Conservation (phyloP, 2,113 vertebrate species). For the Chloropsis cyanopogon region DNA sequence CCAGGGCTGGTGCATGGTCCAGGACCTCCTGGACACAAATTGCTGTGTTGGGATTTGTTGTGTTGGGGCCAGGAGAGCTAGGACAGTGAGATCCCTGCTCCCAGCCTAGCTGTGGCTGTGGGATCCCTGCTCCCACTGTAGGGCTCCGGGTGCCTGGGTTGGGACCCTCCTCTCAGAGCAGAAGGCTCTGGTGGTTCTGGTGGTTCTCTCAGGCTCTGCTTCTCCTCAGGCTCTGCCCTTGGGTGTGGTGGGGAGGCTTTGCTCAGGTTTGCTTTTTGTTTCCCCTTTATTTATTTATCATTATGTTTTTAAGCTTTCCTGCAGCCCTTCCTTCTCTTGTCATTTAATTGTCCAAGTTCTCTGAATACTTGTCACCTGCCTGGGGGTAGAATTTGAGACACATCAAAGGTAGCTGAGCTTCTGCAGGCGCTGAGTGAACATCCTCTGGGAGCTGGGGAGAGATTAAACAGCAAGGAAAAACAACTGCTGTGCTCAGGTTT, state of each 20-base stretch:
- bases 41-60: background rate
- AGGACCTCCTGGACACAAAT: background rate
- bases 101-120: background rate
- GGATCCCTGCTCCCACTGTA: background rate
- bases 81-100: background rate
- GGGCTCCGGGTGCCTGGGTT: background rate
- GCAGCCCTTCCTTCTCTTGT: background rate
- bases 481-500: background rate
- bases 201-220: background rate
- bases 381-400: conserved; percentile 8
- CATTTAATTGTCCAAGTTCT: background rate
- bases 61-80: background rate
- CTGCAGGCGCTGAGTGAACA: background rate
- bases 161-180: background rate
- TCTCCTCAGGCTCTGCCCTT: background rate
- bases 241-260: background rate
- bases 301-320: background rate
- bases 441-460: background rate
- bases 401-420: background rate
- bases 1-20: background rate
- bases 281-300: background rate
- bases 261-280: background rate
- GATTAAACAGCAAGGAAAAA: background rate
- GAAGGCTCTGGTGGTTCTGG: background rate
- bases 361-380: background rate